Evolutionary conservation across 2,797 vertebrate species (phyloP).

Genomic region (Eupleurogrammus muticus): DNA sequence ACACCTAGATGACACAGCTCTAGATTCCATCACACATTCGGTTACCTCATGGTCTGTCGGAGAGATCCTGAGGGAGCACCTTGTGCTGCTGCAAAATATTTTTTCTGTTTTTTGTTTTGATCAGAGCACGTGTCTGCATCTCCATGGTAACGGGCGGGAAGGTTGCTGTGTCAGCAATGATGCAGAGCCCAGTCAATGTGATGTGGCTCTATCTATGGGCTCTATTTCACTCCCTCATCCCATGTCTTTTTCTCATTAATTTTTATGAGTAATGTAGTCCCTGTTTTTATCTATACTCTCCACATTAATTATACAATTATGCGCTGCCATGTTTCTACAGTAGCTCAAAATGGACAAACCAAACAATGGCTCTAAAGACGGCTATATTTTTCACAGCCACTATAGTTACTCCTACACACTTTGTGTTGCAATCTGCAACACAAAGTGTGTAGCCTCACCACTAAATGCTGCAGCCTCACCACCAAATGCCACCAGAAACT

Average conservation of each 20-base stretch:
- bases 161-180: slow-evolving; percentile 58
- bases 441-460: no score
- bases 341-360: no score
- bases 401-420: no score
- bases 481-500: no score
- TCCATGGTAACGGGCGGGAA: slow-evolving; percentile 54
- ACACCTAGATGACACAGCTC: slow-evolving; percentile 76
- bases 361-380: no score
- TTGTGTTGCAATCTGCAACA: no score
- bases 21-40: slow-evolving; percentile 70
- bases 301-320: neutral
- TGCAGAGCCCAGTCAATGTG: slow-evolving; percentile 54
- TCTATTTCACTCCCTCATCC: slow-evolving; percentile 15
- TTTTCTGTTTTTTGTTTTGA: slow-evolving; percentile 69
- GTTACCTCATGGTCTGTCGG: slow-evolving; percentile 68
- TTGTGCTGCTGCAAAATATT: slow-evolving; percentile 54
- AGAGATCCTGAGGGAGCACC: slow-evolving; percentile 60
- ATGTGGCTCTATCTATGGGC: slow-evolving; percentile 50
- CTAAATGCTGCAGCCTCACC: no score
- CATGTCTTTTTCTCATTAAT: slow-evolving; percentile 9
- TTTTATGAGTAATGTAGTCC: slow-evolving; percentile 11
- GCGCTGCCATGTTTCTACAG: no score
- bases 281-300: neutral
- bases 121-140: slow-evolving; percentile 49
- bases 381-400: no score